A percentile compares a stretch with the other conserved stretches of the same genome.
Evolutionary conservation across 2,113 vertebrate species (phyloP).

Genomic region (Xyrauchen texanus): DNA sequence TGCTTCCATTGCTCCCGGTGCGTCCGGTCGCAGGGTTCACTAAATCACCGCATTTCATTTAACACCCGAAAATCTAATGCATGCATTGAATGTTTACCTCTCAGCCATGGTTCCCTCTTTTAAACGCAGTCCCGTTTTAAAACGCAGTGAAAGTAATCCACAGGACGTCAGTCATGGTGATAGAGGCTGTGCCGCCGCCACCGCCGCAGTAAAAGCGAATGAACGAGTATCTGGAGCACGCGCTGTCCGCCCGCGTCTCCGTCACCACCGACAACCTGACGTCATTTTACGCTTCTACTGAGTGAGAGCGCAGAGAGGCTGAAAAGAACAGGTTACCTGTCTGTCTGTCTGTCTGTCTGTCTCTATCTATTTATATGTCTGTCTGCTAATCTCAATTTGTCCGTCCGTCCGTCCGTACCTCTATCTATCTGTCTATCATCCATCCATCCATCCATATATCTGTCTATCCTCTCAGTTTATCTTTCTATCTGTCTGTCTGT

Average conservation of each 20-base stretch:
- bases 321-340: constrained; percentile 45
- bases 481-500: no score
- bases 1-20: no score
- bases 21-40: background rate
- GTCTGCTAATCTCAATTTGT: no score
- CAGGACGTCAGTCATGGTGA: constrained; percentile 55
- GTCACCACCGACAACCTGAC: constrained; percentile 64
- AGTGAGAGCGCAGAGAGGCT: constrained; percentile 17
- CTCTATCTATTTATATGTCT: no score
- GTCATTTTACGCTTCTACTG: constrained; percentile 50
- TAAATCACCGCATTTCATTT: background rate
- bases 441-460: no score
- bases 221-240: constrained; percentile 48
- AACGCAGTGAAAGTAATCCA: constrained; percentile 55
- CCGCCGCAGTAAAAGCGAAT: constrained; percentile 38
- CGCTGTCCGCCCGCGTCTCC: constrained; percentile 56
- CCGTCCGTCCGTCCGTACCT: no score
- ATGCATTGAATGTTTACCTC: constrained; percentile 45
- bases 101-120: constrained; percentile 54
- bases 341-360: no score
- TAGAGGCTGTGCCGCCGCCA: constrained; percentile 45
- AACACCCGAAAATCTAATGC: background rate
- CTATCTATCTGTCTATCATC: no score
- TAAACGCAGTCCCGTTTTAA: constrained; percentile 30
- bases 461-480: no score